Evolutionary conservation across 2,113 vertebrate genomes (phyloP).

Genomic region (Heterotis niloticus): DNA sequence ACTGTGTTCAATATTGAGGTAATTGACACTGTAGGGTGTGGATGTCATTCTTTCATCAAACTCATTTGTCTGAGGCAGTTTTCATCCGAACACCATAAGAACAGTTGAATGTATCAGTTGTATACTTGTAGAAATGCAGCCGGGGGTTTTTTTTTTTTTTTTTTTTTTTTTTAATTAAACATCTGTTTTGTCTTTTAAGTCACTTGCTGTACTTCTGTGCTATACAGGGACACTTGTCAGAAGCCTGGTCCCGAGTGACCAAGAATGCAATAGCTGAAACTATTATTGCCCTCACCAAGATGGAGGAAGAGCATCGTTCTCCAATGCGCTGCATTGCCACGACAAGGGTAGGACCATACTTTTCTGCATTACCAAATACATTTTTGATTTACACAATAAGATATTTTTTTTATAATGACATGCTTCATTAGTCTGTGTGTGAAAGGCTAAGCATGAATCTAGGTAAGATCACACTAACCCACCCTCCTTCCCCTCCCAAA

Average conservation of each 20-base stretch:
- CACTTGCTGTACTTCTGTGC: background rate
- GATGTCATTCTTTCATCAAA: too few relatives aligned
- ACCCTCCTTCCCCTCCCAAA: too few relatives aligned
- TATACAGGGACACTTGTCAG: constrained; percentile 88
- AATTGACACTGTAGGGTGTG: too few relatives aligned
- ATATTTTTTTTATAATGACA: background rate
- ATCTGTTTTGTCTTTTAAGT: background rate
- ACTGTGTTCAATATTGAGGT: too few relatives aligned
- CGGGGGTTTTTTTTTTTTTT: too few relatives aligned
- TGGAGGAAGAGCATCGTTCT: constrained; percentile 95
- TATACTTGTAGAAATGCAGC: background rate
- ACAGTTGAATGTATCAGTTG: background rate
- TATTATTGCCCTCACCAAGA: constrained; percentile 97
- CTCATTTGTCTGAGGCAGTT: too few relatives aligned
- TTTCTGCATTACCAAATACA: background rate
- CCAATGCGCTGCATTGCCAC: constrained; percentile 94
- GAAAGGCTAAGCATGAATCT: too few relatives aligned
- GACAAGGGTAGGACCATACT: constrained; percentile 73
- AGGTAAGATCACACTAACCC: too few relatives aligned
- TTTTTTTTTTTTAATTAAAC: too few relatives aligned
- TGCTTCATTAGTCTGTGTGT: too few relatives aligned
- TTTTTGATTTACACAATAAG: background rate
- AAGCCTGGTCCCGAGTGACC: constrained; percentile 95
- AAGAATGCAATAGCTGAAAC: constrained; percentile 98
- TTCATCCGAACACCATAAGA: too few relatives aligned